Percentiles rank a stretch among this genome's conserved stretches.
phyloP scores from a whole-genome alignment of 1,140 invertebrate genomes.

The Uloborus diversus region DNA sequence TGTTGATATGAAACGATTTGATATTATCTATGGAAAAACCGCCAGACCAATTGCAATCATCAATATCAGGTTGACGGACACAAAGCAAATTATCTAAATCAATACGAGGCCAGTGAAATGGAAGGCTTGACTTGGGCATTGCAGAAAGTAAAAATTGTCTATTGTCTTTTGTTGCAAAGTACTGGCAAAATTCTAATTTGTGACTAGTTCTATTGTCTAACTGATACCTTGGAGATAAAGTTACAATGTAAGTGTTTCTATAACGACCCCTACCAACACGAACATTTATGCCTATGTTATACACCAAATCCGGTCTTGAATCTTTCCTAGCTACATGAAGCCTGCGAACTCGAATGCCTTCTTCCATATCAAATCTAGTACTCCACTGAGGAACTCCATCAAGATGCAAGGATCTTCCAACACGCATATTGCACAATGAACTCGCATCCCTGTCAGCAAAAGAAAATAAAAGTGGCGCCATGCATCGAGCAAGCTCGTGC shows the following conservation, averaged over 20 bases:
- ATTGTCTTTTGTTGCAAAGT: constrained; percentile 62
- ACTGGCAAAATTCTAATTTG: constrained; percentile 87
- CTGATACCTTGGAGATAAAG: constrained; percentile 90
- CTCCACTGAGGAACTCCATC: constrained; percentile 80
- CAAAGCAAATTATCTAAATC: constrained; percentile 90
- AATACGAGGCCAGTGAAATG: constrained; percentile 93
- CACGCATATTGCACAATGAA: constrained; percentile 70
- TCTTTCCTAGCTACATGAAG: constrained; percentile 73
- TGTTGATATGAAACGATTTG: constrained; percentile 89
- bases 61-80: constrained; percentile 77
- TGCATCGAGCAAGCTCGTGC: constrained; percentile 90
- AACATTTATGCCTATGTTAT: constrained; percentile 83
- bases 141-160: constrained; percentile 65
- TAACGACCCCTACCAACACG: constrained; percentile 86
- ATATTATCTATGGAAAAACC: constrained; percentile 87
- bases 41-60: constrained; percentile 87
- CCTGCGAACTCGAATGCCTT: constrained; percentile 75
- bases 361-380: constrained; percentile 81
- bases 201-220: constrained; percentile 88
- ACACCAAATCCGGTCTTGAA: constrained; percentile 66
- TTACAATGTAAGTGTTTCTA: constrained; percentile 88
- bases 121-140: constrained; percentile 85
- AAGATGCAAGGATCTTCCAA: constrained; percentile 76
- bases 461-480: constrained; percentile 92
- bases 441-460: constrained; percentile 83